These are phyloP conservation scores for Sebastolobus alascanus DNA, from an alignment of 2,797 vertebrate genomes.

Conservation along the genomic window DNA sequence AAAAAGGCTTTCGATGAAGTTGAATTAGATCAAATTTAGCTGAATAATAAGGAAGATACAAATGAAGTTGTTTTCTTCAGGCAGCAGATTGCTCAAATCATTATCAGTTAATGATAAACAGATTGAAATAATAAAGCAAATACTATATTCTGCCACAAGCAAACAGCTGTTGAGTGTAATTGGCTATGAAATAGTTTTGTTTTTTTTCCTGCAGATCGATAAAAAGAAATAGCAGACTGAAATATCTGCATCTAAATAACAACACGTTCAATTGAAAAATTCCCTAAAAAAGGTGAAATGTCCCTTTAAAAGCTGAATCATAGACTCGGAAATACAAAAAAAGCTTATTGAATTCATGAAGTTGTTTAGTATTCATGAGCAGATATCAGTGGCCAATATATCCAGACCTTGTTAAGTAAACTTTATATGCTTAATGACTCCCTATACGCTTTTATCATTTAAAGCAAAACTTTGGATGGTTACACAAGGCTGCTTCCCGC, in stretches of 20 bases:
- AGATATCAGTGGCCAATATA: constrained; percentile 13
- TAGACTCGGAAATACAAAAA: neutral
- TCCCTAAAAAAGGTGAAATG: neutral
- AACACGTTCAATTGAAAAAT: neutral
- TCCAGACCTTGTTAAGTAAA: constrained; percentile 16
- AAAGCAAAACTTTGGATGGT: constrained; percentile 31
- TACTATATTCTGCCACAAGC: neutral
- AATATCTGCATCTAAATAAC: neutral
- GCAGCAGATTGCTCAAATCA: constrained; percentile 14
- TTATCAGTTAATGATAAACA: constrained; percentile 14
- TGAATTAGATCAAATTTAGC: constrained; percentile 11
- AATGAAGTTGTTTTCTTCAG: neutral
- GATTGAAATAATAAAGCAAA: constrained; percentile 7
- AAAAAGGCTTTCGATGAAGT: neutral
- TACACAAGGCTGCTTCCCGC: neutral
- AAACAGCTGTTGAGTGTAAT: constrained; percentile 25
- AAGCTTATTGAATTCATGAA: constrained; percentile 9
- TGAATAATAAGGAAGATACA: neutral
- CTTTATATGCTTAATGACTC: constrained; percentile 21
- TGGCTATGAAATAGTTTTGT: constrained; percentile 6
- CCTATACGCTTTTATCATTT: constrained; percentile 9
- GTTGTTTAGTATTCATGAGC: constrained; percentile 31
- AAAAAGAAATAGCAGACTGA: neutral
- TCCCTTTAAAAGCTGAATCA: neutral
- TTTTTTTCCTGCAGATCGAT: constrained; percentile 5